These are phyloP conservation scores for Drepanosiphum platanoidis DNA, from an alignment of 2,888 invertebrate species.

Conservation along the genomic window DNA sequence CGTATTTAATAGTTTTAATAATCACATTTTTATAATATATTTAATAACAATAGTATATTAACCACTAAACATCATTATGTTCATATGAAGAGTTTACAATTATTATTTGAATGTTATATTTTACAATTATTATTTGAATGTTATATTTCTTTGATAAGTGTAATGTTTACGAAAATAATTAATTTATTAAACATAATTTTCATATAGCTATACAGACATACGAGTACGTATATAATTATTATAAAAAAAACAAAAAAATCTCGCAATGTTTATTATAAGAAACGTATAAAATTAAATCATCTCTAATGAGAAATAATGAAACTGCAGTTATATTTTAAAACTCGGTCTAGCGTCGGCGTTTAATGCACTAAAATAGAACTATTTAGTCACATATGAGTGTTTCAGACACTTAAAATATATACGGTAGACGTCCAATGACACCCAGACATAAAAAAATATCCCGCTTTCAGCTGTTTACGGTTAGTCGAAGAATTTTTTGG, in stretches of 20 bases:
- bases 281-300: background rate
- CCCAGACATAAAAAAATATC: constrained; percentile 52
- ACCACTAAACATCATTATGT: too few species aligned
- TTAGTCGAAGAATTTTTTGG: constrained; percentile 47
- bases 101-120: too few species aligned
- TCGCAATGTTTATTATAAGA: background rate
- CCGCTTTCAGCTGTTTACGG: constrained; percentile 47
- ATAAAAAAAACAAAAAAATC: background rate
- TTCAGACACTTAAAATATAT: background rate
- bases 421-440: constrained; percentile 24
- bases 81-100: too few species aligned
- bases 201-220: background rate
- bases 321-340: constrained; percentile 7
- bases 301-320: background rate
- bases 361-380: constrained; percentile 31
- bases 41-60: too few species aligned
- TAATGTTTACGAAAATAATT: too few species aligned
- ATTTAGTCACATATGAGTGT: constrained; percentile 31
- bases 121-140: too few species aligned
- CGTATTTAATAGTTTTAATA: too few species aligned
- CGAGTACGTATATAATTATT: background rate
- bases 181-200: background rate
- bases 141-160: too few species aligned
- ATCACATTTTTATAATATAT: too few species aligned
- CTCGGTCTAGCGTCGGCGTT: background rate